A percentile compares a stretch with the other conserved stretches of the same genome.
phyloP scores from a whole-genome alignment of 2,113 vertebrate genomes.

The Sylvicapra grimmia region DNA sequence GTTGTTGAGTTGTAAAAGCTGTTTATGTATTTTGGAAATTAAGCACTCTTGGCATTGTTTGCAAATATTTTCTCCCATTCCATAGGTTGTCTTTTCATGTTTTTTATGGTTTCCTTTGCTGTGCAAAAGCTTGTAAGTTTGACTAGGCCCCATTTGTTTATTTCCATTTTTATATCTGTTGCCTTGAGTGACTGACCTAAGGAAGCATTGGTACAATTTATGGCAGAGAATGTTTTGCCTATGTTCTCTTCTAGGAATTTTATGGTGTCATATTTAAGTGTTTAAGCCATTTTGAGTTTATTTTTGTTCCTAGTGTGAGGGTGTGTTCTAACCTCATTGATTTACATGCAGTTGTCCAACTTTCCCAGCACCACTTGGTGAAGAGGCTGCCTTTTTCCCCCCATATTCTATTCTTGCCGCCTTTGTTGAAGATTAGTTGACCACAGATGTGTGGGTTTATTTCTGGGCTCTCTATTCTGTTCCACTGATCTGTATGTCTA shows the following conservation, averaged over 20 bases:
- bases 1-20: background rate
- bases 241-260: background rate
- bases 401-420: background rate
- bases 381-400: accelerated
- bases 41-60: background rate
- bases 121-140: background rate
- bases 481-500: background rate
- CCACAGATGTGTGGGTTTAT: background rate
- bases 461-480: background rate
- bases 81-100: background rate
- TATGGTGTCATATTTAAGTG: background rate
- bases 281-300: background rate
- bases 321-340: background rate
- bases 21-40: background rate
- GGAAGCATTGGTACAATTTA: background rate
- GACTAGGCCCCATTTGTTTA: background rate
- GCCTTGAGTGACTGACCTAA: background rate
- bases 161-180: background rate
- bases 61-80: background rate
- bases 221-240: background rate
- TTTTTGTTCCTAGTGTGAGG: background rate
- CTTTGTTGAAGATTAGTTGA: background rate
- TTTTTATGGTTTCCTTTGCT: background rate
- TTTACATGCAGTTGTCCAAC: background rate
- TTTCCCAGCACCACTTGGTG: background rate